These are phyloP conservation scores for Crotalus viridis DNA, from an alignment of 2,113 vertebrate species.

Conservation along the genomic window DNA sequence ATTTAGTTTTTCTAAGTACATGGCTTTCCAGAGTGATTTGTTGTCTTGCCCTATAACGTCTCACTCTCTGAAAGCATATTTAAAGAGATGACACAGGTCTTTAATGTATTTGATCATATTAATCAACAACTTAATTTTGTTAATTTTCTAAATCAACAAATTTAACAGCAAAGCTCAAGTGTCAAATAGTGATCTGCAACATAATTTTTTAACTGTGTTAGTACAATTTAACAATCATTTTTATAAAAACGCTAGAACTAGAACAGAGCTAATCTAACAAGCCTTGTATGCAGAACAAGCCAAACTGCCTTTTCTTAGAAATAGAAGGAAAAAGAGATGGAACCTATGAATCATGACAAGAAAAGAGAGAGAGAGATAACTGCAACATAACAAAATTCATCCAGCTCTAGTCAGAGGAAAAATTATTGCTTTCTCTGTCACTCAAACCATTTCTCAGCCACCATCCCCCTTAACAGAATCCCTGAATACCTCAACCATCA, in stretches of 20 bases:
- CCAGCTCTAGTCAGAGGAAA: not conserved
- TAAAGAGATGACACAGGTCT: not conserved
- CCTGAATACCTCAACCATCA: not conserved
- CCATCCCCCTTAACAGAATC: conserved; percentile 3
- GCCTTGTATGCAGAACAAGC: not conserved
- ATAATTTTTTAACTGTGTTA: not conserved
- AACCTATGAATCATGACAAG: not conserved
- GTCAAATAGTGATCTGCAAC: not conserved
- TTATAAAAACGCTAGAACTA: not conserved
- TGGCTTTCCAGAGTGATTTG: not conserved
- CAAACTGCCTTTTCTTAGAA: not conserved
- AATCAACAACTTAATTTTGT: not conserved
- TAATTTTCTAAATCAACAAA: not conserved
- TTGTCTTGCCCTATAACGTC: not conserved
- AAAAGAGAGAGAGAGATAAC: conserved; percentile 4
- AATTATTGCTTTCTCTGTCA: conserved; percentile 20
- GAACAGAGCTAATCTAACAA: not conserved
- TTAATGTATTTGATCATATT: not conserved
- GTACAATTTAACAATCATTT: not conserved
- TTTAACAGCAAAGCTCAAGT: not conserved
- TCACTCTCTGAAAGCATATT: not conserved
- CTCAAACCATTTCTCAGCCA: not conserved
- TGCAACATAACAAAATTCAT: conserved; percentile 1
- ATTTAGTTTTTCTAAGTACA: not conserved
- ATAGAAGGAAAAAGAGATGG: not conserved